These are phyloP conservation scores for Coturnix japonica DNA, from an alignment of 2,113 vertebrate genomes.

Conservation along the genomic window DNA sequence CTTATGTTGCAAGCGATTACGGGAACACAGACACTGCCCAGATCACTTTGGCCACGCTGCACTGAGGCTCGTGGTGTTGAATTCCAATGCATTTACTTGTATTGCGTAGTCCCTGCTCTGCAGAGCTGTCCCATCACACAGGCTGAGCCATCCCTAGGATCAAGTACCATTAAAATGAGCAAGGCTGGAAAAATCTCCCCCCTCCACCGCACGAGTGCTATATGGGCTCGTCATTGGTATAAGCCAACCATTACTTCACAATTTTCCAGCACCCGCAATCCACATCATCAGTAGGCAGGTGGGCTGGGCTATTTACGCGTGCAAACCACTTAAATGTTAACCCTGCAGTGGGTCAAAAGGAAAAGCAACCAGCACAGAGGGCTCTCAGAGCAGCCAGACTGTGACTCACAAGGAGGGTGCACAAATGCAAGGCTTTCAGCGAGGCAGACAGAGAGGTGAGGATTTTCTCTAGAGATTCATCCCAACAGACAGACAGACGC, in stretches of 20 bases:
- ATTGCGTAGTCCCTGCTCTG: fast-evolving
- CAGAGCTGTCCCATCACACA: not conserved
- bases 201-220: fast-evolving
- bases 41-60: not conserved
- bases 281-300: not conserved
- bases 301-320: not conserved
- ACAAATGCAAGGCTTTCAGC: not conserved
- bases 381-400: not conserved
- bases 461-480: constrained; percentile 16
- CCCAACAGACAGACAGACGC: not conserved
- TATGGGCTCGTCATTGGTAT: not conserved
- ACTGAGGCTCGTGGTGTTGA: fast-evolving
- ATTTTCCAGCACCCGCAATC: constrained; percentile 18
- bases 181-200: not conserved
- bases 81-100: fast-evolving
- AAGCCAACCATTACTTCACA: constrained; percentile 9
- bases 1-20: not conserved
- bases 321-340: constrained; percentile 35
- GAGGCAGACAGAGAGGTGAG: not conserved
- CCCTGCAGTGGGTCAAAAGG: not conserved
- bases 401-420: constrained; percentile 15
- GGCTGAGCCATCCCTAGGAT: not conserved
- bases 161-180: not conserved
- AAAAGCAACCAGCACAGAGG: not conserved
- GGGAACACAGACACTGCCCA: fast-evolving